A percentile compares a stretch with the other conserved stretches of the same genome.
Evolutionary conservation across 1,140 invertebrate genomes (phyloP).

Genomic region (Bilobella aurantiaca): DNA sequence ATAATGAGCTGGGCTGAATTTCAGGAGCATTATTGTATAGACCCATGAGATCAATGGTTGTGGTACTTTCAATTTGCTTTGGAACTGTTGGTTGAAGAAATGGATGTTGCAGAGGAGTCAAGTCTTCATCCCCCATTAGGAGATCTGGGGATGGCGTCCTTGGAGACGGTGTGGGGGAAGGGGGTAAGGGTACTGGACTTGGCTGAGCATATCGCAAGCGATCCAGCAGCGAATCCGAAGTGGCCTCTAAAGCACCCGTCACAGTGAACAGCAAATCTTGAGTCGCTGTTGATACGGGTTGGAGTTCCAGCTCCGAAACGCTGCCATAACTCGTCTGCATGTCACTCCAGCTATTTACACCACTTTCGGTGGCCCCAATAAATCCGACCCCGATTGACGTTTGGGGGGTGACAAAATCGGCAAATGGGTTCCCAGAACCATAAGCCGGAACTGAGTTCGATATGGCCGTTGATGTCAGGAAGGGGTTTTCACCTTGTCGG

Average conservation of each 20-base stretch:
- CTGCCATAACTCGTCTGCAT: not conserved
- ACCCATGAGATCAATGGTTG: slow-evolving; percentile 25
- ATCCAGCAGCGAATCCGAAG: slow-evolving; percentile 68
- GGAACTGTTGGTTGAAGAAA: slow-evolving; percentile 3
- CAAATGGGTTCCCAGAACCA: slow-evolving; percentile 34
- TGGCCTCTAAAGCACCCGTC: slow-evolving; percentile 76
- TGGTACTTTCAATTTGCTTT: slow-evolving; percentile 10
- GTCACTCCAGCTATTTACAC: not conserved
- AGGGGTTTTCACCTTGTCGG: slow-evolving; percentile 20
- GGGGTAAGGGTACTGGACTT: slow-evolving; percentile 51
- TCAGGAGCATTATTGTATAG: slow-evolving; percentile 21
- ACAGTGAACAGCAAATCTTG: slow-evolving; percentile 74
- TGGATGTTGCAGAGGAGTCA: slow-evolving; percentile 13
- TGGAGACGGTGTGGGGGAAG: slow-evolving; percentile 72
- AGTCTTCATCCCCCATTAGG: slow-evolving; percentile 46
- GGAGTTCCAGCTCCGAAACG: slow-evolving; percentile 22
- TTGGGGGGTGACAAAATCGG: slow-evolving; percentile 23
- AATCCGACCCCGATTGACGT: not conserved
- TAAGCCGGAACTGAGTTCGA: not conserved
- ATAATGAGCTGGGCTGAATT: no score
- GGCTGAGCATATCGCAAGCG: slow-evolving; percentile 59
- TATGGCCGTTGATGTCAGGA: slow-evolving; percentile 11
- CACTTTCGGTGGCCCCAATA: not conserved
- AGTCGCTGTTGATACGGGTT: slow-evolving; percentile 54
- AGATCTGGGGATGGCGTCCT: slow-evolving; percentile 58